Evolutionary conservation across 2,888 invertebrate species (phyloP), one percentile per base, ranked within the genome.

Genomic region (Drosophila picticornis): DNA sequence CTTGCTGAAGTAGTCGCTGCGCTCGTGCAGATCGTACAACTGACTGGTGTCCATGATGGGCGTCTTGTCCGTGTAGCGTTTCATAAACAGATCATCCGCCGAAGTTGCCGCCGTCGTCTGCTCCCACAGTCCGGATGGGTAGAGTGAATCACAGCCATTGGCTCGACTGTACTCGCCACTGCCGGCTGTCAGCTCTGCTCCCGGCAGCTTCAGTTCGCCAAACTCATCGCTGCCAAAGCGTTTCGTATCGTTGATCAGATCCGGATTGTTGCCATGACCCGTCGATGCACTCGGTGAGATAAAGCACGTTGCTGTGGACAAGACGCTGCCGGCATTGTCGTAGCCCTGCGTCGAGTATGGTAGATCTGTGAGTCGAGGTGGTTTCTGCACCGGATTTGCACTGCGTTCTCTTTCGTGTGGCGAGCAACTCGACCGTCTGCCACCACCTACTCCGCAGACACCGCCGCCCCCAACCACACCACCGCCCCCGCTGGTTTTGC

Each of bases 121-220:
- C 82, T 96, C 96, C 97, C 97, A 97, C 56, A 97, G 93, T 16
- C 96, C 96, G 22, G 96, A 96, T 19, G 97, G 96, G 91, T 97
- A 97, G 10, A 97, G 93, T 2, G 96, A 96, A 88, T 96, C 96
- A 72, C 95, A 95, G 73, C 95, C 95, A 72, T 94, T 95, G 83
- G 96, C 96, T 46, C 96, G 94, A 80, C 96, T 96, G 91, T 97
- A 97, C 87, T 97, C 97, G n/a, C 96, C 96, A 86, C 96, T 96
- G 10, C 94, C 92, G 16, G 93, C 65, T 0, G 72, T 94, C 9
- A 94, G 93, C 57, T 95, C 94, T 29, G 73, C 94, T 11, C 92
- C 78, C 1, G 93, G 91, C 34, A 92, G 88, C 48, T 91, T 91
- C 3, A 92, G 81, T 46, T 93, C 92, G 0, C 93, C 90, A 59